Conservation (phyloP, 2,113 vertebrate species). For the Dunckerocampus dactyliophorus region DNA sequence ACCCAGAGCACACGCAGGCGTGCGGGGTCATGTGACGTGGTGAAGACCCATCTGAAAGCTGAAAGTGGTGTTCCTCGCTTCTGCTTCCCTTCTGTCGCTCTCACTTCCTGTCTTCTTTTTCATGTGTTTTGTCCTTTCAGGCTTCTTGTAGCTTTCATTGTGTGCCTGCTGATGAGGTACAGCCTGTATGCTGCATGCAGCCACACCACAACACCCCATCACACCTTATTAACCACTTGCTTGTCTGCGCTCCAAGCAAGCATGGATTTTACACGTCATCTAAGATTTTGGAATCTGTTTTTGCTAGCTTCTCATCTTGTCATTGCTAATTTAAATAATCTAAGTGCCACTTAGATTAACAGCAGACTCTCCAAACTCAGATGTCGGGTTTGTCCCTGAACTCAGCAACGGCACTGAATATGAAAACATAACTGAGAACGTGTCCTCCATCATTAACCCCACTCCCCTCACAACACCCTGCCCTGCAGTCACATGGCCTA, state of each 20-base stretch:
- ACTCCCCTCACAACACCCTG: not conserved
- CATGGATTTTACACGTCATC: not conserved
- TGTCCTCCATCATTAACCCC: conserved; percentile 3
- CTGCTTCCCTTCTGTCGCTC: conserved; percentile 22
- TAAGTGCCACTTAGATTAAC: not conserved
- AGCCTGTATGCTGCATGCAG: conserved; percentile 50
- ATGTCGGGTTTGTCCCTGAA: not conserved
- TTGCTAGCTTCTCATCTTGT: no score
- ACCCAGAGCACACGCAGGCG: no score
- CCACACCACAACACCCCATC: conserved; percentile 37
- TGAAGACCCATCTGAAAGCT: no score
- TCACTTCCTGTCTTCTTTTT: conserved; percentile 36
- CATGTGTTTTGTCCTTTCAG: conserved; percentile 68
- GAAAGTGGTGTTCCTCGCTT: not conserved
- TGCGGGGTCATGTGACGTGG: no score
- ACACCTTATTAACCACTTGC: conserved; percentile 15
- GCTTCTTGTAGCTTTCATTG: conserved; percentile 73
- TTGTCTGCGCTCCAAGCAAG: not conserved
- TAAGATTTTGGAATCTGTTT: not conserved
- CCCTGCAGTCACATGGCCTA: conserved; percentile 31
- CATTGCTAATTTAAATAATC: not conserved
- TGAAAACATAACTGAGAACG: no score
- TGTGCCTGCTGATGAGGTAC: conserved; percentile 73
- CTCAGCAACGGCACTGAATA: no score
- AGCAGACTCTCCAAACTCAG: not conserved